Conservation (phyloP, 2,113 vertebrate genomes). For the Thryonomys swinderianus region DNA sequence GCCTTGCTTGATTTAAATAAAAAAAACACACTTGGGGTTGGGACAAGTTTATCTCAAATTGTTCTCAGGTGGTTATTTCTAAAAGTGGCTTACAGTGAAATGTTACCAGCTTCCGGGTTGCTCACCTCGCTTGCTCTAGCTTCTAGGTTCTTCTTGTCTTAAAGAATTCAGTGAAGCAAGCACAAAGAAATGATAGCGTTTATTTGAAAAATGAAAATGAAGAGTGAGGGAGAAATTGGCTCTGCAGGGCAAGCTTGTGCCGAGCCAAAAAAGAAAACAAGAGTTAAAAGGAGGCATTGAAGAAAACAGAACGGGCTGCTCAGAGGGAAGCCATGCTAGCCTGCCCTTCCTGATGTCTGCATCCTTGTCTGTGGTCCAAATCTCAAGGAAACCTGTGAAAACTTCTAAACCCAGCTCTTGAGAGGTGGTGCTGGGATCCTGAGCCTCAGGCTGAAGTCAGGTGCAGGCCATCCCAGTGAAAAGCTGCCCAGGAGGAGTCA, state of each 20-base stretch:
- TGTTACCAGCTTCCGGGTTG: neutral
- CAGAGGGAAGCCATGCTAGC: neutral
- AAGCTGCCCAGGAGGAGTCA: neutral
- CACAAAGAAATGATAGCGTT: neutral
- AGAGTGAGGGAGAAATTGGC: neutral
- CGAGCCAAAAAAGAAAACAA: neutral
- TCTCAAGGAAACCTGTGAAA: neutral
- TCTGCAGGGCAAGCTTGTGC: neutral
- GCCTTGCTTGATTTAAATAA: neutral
- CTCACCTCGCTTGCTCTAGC: neutral
- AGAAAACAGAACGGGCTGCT: neutral
- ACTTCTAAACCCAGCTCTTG: neutral
- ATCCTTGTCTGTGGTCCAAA: neutral
- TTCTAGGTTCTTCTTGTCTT: neutral
- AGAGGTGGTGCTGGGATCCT: neutral
- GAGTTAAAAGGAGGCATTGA: neutral
- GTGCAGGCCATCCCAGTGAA: neutral
- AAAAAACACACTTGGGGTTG: neutral
- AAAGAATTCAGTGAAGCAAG: neutral
- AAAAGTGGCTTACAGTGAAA: neutral
- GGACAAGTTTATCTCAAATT: neutral
- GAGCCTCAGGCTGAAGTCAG: neutral
- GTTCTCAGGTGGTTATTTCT: neutral
- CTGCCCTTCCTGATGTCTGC: neutral
- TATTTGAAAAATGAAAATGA: neutral